Evolutionary conservation across 2,113 vertebrate species (phyloP).

Genomic region (Gorsachius goisagi): DNA sequence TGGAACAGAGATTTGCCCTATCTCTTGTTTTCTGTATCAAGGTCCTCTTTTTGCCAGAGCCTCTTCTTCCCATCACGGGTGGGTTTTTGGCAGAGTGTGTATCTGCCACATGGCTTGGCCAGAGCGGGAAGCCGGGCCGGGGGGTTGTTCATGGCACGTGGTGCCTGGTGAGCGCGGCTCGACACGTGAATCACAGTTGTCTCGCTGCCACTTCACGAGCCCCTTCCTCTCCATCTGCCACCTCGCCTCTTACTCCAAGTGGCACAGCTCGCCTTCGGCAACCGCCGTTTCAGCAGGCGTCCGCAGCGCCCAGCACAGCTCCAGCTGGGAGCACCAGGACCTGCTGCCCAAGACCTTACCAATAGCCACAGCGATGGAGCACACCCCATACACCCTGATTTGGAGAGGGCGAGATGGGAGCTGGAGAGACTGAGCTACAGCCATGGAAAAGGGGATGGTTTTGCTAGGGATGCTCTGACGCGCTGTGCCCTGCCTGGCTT

Average conservation of each 20-base stretch:
- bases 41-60: background rate
- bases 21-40: background rate
- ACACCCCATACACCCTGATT: accelerated
- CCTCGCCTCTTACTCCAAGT: background rate
- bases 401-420: background rate
- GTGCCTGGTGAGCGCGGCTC: accelerated
- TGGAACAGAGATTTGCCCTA: background rate
- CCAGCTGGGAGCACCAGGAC: background rate
- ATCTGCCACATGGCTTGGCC: background rate
- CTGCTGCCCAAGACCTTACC: background rate
- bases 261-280: background rate
- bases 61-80: background rate
- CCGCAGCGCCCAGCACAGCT: background rate
- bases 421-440: background rate
- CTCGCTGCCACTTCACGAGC: background rate
- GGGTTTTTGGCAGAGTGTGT: background rate
- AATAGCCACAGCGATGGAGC: background rate
- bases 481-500: background rate
- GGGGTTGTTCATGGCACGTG: background rate
- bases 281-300: accelerated
- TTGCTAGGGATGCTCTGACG: background rate
- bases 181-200: accelerated
- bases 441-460: background rate
- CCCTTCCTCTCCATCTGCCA: conserved; percentile 12
- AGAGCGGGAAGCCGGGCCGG: background rate